phyloP scores from a whole-genome alignment of 2,797 vertebrate genomes.

The Falco naumanni region DNA sequence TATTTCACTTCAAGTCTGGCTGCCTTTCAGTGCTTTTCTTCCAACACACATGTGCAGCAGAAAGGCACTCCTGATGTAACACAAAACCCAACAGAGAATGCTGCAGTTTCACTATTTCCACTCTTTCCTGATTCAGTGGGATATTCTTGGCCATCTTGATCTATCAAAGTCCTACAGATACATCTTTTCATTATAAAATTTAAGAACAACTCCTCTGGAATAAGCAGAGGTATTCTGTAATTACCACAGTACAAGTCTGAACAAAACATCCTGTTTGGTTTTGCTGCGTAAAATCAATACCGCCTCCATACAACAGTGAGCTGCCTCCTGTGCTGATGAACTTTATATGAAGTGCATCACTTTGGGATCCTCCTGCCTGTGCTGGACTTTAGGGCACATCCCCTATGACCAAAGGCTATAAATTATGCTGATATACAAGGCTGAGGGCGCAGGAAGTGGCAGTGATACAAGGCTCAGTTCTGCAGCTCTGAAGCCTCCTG shows the following conservation, averaged over 20 bases:
- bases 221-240: background rate
- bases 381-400: background rate
- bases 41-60: background rate
- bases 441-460: background rate
- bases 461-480: background rate
- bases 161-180: background rate
- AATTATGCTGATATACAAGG: accelerated
- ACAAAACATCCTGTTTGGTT: background rate
- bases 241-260: background rate
- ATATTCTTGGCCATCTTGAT: background rate
- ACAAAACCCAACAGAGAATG: background rate
- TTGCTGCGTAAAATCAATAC: background rate
- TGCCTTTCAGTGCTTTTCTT: background rate
- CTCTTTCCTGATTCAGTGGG: background rate
- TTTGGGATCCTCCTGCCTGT: background rate
- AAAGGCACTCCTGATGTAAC: background rate
- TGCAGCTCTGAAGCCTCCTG: background rate
- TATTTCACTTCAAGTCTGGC: background rate
- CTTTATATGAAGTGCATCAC: background rate
- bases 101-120: background rate
- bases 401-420: background rate
- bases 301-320: background rate
- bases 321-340: background rate
- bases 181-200: background rate
- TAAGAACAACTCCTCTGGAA: background rate